phyloP scores from a whole-genome alignment of 2,888 invertebrate genomes.

The Tholera decimalis region DNA sequence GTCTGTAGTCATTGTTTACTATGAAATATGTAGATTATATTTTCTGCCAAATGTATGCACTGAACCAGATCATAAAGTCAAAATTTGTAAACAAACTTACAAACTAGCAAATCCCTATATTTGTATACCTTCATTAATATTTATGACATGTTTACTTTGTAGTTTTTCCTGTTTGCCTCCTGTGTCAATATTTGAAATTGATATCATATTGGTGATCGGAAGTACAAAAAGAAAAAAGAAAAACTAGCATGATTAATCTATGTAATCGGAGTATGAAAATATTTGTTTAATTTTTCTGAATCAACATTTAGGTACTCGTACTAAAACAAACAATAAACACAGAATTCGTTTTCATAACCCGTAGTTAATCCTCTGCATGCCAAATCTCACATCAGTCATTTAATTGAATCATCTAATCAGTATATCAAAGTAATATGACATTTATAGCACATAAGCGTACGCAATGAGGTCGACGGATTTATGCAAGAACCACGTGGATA shows the following conservation, averaged over 20 bases:
- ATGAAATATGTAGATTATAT: not conserved
- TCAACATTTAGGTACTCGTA: too few species aligned
- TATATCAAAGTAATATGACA: constrained; percentile 60
- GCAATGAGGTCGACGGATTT: constrained; percentile 46
- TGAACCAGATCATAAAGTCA: not conserved
- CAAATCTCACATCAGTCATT: constrained; percentile 11
- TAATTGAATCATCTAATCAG: constrained; percentile 25
- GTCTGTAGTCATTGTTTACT: too few species aligned
- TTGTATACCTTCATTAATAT: constrained; percentile 29
- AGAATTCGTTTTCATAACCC: too few species aligned
- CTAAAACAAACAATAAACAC: too few species aligned
- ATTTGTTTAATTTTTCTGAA: too few species aligned
- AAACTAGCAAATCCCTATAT: constrained; percentile 16
- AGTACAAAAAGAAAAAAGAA: too few species aligned
- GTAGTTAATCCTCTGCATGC: not conserved
- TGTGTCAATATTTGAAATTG: not conserved
- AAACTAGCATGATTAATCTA: too few species aligned
- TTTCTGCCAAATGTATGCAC: not conserved
- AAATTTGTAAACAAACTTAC: constrained; percentile 9
- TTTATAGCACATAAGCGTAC: constrained; percentile 43
- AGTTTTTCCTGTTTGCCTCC: constrained; percentile 2
- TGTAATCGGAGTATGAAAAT: too few species aligned
- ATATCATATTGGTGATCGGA: too few species aligned
- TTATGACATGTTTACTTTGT: constrained; percentile 27
- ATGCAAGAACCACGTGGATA: constrained; percentile 56